phyloP scores from a whole-genome alignment of 1,140 invertebrate genomes.

The Procambarus virginalis region DNA sequence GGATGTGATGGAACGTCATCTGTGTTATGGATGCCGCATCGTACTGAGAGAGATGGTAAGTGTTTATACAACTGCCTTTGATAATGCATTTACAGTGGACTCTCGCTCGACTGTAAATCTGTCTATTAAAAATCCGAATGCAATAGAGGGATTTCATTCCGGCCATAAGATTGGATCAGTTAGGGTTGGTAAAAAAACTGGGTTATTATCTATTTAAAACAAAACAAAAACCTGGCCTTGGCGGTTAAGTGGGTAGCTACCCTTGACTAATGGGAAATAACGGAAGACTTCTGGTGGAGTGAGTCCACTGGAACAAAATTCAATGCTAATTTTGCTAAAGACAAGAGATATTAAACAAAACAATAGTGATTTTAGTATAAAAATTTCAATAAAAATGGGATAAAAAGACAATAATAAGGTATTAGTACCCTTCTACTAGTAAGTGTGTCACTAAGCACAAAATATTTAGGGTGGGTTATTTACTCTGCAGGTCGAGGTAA shows the following conservation, averaged over 20 bases:
- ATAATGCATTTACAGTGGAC: not conserved
- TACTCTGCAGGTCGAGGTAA: not conserved
- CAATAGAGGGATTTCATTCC: not conserved
- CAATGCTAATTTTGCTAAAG: too few species aligned
- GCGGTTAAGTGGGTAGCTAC: too few species aligned
- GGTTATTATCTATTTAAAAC: not conserved
- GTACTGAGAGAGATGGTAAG: constrained; percentile 54
- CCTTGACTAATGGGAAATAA: too few species aligned
- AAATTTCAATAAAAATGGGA: not conserved
- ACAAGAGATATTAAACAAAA: too few species aligned
- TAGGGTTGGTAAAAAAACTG: too few species aligned
- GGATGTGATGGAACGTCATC: constrained; percentile 4
- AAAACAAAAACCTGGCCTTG: too few species aligned
- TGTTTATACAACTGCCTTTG: not conserved
- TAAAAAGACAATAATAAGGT: not conserved
- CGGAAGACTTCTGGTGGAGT: too few species aligned
- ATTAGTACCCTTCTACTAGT: not conserved
- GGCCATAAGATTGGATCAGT: not conserved
- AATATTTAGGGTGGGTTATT: not conserved
- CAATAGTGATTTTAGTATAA: too few species aligned
- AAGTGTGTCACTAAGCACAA: not conserved
- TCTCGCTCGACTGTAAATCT: not conserved
- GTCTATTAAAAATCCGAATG: not conserved
- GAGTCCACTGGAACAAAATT: too few species aligned
- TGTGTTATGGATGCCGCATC: constrained; percentile 62